A percentile compares a stretch with the other conserved stretches of the same genome.
Evolutionary conservation across 2,113 vertebrate genomes (phyloP).

Genomic region (Coptodon bakossiorum): DNA sequence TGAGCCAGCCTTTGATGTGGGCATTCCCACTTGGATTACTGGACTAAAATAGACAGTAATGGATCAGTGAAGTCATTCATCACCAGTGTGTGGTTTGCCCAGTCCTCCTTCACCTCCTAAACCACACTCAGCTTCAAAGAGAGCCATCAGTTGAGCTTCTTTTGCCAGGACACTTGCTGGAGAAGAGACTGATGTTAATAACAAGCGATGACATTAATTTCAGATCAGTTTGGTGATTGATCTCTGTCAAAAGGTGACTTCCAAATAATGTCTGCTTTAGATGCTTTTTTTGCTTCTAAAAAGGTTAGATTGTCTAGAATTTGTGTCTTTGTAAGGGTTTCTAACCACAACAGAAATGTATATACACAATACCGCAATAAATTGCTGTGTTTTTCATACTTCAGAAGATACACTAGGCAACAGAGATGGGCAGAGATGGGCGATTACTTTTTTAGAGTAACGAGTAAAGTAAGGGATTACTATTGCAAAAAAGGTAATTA

Average conservation of each 20-base stretch:
- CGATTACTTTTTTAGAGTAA: too few species aligned
- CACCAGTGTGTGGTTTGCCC: constrained; percentile 49
- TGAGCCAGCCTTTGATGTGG: constrained; percentile 67
- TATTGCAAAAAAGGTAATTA: too few species aligned
- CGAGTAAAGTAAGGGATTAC: too few species aligned
- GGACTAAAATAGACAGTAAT: constrained; percentile 70
- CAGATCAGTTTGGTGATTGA: not conserved
- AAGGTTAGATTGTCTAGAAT: not conserved
- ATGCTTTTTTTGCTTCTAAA: not conserved
- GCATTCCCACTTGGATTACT: constrained; percentile 69
- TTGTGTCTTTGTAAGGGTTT: not conserved
- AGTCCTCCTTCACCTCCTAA: constrained; percentile 65
- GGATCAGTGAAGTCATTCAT: constrained; percentile 69
- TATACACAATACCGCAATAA: too few species aligned
- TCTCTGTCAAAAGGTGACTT: not conserved
- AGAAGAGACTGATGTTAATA: constrained; percentile 6
- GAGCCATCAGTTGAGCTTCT: constrained; percentile 26
- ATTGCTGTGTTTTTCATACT: not conserved
- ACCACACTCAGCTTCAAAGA: constrained; percentile 52
- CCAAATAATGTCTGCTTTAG: not conserved
- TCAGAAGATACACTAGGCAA: not conserved
- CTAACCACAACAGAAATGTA: not conserved
- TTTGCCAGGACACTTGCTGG: not conserved
- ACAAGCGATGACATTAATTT: constrained; percentile 8
- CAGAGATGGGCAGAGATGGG: too few species aligned